Conservation (phyloP, 2,113 vertebrate species). For the Sitta europaea region DNA sequence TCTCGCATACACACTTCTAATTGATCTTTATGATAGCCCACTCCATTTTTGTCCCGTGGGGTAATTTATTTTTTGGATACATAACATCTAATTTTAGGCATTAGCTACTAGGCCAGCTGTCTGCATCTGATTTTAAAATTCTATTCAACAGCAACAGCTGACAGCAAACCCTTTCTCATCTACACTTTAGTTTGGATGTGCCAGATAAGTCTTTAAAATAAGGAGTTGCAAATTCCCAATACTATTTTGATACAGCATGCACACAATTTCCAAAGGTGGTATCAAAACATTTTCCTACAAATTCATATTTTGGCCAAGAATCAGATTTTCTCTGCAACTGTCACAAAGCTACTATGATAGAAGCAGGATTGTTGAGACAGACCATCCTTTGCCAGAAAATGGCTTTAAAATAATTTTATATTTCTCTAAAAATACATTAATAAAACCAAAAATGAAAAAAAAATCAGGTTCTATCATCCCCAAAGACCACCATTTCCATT, state of each 20-base stretch:
- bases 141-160: background rate
- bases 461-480: background rate
- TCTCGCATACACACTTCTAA: background rate
- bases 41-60: background rate
- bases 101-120: background rate
- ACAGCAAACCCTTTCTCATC: background rate
- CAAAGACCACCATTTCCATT: accelerated
- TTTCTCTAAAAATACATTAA: background rate
- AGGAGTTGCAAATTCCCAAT: background rate
- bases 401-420: background rate
- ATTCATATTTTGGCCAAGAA: background rate
- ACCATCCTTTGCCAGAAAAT: background rate
- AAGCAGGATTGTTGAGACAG: background rate
- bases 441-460: background rate
- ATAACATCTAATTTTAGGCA: background rate
- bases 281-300: background rate
- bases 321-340: background rate
- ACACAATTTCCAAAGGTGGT: background rate
- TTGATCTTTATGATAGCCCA: background rate
- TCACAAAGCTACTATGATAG: background rate
- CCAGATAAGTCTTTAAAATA: background rate
- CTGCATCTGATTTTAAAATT: background rate
- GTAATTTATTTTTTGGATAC: background rate
- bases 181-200: background rate
- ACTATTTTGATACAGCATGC: background rate